Conservation (phyloP, 2,797 vertebrate species). For the Lates japonicus region DNA sequence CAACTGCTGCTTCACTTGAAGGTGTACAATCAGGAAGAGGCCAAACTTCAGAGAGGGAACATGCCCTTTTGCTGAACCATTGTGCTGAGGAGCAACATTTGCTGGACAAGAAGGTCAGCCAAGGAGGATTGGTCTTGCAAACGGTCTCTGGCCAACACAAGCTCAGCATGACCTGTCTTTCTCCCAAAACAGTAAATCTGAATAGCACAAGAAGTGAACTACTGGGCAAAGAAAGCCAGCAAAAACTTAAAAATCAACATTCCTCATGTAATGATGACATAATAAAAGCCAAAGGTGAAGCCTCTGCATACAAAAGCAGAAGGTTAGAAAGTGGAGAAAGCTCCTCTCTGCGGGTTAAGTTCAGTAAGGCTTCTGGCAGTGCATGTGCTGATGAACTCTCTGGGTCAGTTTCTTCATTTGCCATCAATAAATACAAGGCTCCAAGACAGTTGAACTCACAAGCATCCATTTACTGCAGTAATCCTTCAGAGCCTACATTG, state of each 20-base stretch:
- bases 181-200: constrained; percentile 28
- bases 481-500: constrained; percentile 11
- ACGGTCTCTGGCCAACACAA: constrained; percentile 54
- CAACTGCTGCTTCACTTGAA: constrained; percentile 39
- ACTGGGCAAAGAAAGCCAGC: constrained; percentile 41
- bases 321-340: constrained; percentile 24
- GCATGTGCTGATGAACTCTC: constrained; percentile 3
- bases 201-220: constrained; percentile 39
- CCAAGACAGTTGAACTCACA: constrained; percentile 27
- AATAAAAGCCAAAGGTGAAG: constrained; percentile 20
- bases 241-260: constrained; percentile 49
- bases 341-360: background rate
- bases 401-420: constrained; percentile 24
- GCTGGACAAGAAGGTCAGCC: constrained; percentile 31
- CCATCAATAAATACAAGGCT: constrained; percentile 23
- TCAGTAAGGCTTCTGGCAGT: background rate
- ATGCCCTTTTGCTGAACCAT: constrained; percentile 7
- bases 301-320: constrained; percentile 4
- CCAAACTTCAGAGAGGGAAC: constrained; percentile 46
- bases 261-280: constrained; percentile 7
- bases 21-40: constrained; percentile 33
- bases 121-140: constrained; percentile 38
- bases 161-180: constrained; percentile 22
- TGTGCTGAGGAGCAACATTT: constrained; percentile 37
- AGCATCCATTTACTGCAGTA: constrained; percentile 11